A percentile compares a stretch with the other conserved stretches of the same genome.
Evolutionary conservation across 2,797 vertebrate species (phyloP).

Genomic region (Dipus sagitta): DNA sequence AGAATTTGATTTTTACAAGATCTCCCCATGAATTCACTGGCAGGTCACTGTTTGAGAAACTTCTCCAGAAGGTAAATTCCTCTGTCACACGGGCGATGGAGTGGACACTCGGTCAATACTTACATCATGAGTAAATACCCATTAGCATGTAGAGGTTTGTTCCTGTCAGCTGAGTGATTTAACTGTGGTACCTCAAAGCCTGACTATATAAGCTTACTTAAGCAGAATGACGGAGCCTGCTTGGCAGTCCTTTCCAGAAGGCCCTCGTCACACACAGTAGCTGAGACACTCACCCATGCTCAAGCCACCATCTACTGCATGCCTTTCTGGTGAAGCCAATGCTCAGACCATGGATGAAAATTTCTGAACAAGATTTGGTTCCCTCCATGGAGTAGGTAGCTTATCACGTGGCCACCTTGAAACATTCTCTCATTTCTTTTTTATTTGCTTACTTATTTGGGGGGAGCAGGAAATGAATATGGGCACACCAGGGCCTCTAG

Average conservation of each 20-base stretch:
- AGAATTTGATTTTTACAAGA: background rate
- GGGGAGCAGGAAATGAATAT: no score
- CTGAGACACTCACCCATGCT: background rate
- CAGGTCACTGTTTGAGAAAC: background rate
- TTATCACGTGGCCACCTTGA: background rate
- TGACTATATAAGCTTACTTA: background rate
- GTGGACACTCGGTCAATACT: background rate
- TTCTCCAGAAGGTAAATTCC: background rate
- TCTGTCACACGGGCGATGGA: background rate
- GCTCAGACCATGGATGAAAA: background rate
- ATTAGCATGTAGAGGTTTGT: background rate
- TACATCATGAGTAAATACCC: background rate
- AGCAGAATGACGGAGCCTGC: background rate
- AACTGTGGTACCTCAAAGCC: background rate
- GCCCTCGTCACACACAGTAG: background rate
- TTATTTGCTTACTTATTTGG: no score
- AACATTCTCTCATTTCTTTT: background rate
- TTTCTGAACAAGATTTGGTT: background rate
- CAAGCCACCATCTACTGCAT: background rate
- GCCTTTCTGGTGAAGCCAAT: background rate
- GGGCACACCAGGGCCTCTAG: no score
- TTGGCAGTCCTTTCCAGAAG: background rate
- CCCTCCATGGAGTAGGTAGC: background rate
- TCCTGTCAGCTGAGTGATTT: background rate
- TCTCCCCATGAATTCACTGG: fast-evolving